These are phyloP conservation scores for Tridacna gigas DNA, from an alignment of 2,888 invertebrate species.

Conservation along the genomic window DNA sequence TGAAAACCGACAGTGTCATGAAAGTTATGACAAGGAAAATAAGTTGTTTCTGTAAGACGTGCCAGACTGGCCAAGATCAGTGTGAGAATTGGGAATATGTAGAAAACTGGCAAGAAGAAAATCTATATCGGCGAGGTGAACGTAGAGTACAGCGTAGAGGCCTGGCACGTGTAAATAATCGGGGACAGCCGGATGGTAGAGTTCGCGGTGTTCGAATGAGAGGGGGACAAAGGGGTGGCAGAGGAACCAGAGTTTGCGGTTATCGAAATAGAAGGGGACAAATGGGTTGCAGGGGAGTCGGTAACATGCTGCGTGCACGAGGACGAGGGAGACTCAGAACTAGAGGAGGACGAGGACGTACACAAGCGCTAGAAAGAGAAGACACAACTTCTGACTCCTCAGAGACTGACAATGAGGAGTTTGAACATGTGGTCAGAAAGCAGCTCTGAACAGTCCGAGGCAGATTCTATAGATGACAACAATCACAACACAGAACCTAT, in stretches of 20 bases:
- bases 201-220: not conserved
- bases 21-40: not conserved
- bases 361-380: not conserved
- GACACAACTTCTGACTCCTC: not conserved
- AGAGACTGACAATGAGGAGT: not conserved
- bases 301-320: not conserved
- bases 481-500: no score
- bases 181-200: not conserved
- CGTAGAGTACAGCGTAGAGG: not conserved
- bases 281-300: no score
- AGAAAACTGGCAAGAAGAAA: not conserved
- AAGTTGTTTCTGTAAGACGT: not conserved
- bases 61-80: not conserved
- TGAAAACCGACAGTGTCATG: no score
- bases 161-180: not conserved
- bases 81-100: not conserved
- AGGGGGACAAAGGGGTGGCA: not conserved
- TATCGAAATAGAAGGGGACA: no score
- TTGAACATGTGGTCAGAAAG: slow-evolving; percentile 1
- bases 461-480: not conserved
- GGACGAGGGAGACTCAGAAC: not conserved
- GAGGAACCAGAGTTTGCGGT: no score
- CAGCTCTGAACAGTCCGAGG: not conserved
- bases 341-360: not conserved
- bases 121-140: not conserved